phyloP scores from a whole-genome alignment of 2,888 invertebrate species.

The Allygus modestus region DNA sequence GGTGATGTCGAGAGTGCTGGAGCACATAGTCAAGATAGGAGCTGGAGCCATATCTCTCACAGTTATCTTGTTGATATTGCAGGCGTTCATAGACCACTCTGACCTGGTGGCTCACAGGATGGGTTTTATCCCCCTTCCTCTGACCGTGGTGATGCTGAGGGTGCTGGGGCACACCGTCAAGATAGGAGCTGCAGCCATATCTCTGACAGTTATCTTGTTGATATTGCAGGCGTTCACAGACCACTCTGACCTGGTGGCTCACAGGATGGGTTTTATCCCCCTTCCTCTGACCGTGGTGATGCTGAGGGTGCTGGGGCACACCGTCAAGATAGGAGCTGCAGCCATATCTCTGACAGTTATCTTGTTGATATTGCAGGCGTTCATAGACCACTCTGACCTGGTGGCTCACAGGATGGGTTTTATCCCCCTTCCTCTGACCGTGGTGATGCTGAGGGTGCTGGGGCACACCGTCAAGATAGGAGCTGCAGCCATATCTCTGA shows the following conservation, averaged over 20 bases:
- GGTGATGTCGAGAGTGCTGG: conserved; percentile 92
- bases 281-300: conserved; percentile 96
- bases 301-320: conserved; percentile 90
- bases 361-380: no score
- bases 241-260: conserved; percentile 96
- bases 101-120: conserved; percentile 97
- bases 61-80: conserved; percentile 74
- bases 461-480: no score
- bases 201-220: no score
- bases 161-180: no score
- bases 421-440: no score
- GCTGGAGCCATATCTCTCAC: conserved; percentile 66
- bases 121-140: no score
- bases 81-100: conserved; percentile 97
- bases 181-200: no score
- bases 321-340: conserved; percentile 82
- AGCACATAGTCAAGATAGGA: conserved; percentile 88
- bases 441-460: no score
- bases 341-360: conserved; percentile 71
- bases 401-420: no score
- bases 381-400: no score
- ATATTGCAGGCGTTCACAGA: conserved; percentile 97
- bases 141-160: no score
- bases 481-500: no score
- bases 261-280: conserved; percentile 99